Evolutionary conservation across 2,888 invertebrate genomes (phyloP), one percentile per base, ranked within the genome.

Genomic region (Toxonevra muliebris): DNA sequence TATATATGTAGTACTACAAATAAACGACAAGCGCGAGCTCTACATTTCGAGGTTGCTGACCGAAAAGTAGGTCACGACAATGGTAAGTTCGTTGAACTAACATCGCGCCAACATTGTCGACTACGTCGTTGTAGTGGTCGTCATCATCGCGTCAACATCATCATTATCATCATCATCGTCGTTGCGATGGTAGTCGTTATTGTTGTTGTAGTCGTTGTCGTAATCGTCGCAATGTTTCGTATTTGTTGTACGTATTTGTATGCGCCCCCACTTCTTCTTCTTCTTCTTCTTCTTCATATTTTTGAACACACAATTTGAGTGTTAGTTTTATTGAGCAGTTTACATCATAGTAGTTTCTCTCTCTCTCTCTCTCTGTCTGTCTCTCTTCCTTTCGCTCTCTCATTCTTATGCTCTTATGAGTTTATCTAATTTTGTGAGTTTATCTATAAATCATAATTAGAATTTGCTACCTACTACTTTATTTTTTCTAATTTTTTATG

Each of bases 41-140:
- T 78, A 84, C 78, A 84, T 84, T 83, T 81, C 80, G 79, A 85
- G 85, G 85, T 85, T 80, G 80, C 78, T 84, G 85, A 85, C 85
- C 85, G 83, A 82, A 82, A 85, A 80, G 75, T 85, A 75, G 85
- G 85, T 85, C 85, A 84, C 85, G 85, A 85, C 84, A 85, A 85
- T 84, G 85, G 81, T 79, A 80, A 81, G 85, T 85, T 85, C 85
- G 83, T 82, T 85, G 85, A 85, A 85, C 85, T 84, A 79, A 80
- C 79, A 80, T 78, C 75, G 76, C 71, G 74, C 77, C 48, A 50
- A 65, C 52, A 59, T 52, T 65, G 65, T 42, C 65, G 30, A 30
- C 30, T 50, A 53, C 59, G 60, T 41, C 54, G 58, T 66, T 57
- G 57, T 65, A 19, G 58, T 58, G 52, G 58, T 59, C 15, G 17